Conservation (phyloP, 2,797 vertebrate species). For the Malurus leucopterus region DNA sequence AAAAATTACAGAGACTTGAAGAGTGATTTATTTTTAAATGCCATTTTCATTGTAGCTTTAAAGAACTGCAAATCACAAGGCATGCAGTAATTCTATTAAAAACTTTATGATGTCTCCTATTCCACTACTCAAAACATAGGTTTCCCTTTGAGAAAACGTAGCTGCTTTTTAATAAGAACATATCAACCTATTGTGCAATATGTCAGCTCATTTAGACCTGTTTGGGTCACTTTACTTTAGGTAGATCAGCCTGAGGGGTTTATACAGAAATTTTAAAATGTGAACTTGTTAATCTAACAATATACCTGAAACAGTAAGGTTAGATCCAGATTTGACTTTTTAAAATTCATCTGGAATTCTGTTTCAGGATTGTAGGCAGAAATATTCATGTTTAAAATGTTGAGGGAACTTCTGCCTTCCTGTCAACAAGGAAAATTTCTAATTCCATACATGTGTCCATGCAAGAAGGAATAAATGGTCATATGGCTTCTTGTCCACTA, state of each 20-base stretch:
- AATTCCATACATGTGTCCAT: neutral
- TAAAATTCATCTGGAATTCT: neutral
- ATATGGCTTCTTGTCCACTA: neutral
- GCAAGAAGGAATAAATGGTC: neutral
- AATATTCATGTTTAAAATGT: neutral
- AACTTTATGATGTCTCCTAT: neutral
- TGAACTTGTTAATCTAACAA: neutral
- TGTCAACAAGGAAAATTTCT: neutral
- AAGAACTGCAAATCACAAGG: conserved; percentile 17
- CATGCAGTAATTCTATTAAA: conserved; percentile 32
- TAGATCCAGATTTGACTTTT: neutral
- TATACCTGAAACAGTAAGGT: neutral
- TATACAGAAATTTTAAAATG: neutral
- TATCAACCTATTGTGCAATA: neutral
- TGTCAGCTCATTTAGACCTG: neutral
- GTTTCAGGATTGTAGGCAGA: neutral
- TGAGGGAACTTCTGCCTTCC: neutral
- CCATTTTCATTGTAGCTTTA: neutral
- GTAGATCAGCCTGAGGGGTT: neutral
- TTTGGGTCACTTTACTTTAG: neutral
- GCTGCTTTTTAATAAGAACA: neutral
- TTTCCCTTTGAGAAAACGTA: conserved; percentile 1
- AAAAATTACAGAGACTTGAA: neutral
- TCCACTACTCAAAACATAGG: neutral
- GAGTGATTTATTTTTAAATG: conserved; percentile 18